Conservation (phyloP, 2,888 invertebrate genomes). For the Ceriagrion tenellum region DNA sequence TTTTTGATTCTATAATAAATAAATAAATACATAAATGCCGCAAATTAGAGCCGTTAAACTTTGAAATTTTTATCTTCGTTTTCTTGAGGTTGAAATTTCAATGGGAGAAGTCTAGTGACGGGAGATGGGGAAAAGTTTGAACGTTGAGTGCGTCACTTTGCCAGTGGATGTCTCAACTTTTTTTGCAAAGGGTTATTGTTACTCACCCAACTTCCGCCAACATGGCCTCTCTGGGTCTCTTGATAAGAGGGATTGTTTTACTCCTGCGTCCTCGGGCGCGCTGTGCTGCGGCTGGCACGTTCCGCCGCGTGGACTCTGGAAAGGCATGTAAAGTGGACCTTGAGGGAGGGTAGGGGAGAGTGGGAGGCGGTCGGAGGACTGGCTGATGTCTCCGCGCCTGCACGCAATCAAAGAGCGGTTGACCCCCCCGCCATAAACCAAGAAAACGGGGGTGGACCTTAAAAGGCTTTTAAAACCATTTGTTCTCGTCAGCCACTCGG, state of each 20-base stretch:
- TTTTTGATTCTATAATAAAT: too few relatives aligned
- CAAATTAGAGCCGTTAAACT: too few relatives aligned
- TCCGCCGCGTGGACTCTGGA: neutral
- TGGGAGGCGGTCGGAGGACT: neutral
- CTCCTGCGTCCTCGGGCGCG: neutral
- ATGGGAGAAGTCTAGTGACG: neutral
- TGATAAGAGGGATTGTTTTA: slow-evolving; percentile 29
- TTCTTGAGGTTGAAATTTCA: neutral
- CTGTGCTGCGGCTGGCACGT: neutral
- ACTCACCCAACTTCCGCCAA: neutral
- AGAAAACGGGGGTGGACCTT: neutral
- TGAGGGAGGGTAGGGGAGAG: neutral
- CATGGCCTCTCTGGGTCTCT: neutral
- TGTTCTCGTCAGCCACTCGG: neutral
- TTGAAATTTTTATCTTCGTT: too few relatives aligned
- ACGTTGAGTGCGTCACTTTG: too few relatives aligned
- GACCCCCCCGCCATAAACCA: neutral
- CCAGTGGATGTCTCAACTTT: neutral
- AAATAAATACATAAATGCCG: too few relatives aligned
- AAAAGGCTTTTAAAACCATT: neutral
- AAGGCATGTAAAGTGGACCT: neutral
- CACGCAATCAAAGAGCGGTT: neutral
- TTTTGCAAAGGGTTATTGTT: neutral
- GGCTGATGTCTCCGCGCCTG: neutral
- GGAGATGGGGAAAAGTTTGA: too few relatives aligned